Conservation (phyloP, 1,140 invertebrate species). For the Diachasma alloeum region DNA sequence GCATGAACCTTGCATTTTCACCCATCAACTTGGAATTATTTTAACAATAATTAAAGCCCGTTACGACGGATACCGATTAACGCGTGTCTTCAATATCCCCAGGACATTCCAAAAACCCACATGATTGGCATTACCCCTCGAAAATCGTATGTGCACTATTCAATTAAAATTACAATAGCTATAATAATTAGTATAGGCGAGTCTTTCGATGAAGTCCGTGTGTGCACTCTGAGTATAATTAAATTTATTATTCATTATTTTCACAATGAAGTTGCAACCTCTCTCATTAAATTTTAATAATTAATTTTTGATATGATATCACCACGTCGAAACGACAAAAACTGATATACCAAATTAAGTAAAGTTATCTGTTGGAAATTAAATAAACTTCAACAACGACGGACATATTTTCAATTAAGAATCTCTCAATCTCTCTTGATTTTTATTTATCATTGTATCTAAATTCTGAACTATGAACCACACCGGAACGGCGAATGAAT, state of each 20-base stretch:
- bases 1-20: background rate
- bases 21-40: background rate
- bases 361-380: background rate
- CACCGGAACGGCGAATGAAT: conserved; percentile 1
- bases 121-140: background rate
- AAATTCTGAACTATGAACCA: conserved; percentile 17
- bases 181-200: background rate
- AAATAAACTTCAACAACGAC: background rate
- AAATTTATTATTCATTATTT: background rate
- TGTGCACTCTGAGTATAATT: conserved; percentile 3
- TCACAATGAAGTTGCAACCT: conserved; percentile 8
- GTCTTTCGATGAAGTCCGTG: conserved; percentile 3
- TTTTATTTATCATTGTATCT: background rate
- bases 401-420: background rate
- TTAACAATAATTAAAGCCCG: conserved; percentile 26
- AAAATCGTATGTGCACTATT: background rate
- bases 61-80: conserved; percentile 21
- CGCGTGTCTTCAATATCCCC: background rate
- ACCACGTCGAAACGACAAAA: conserved; percentile 29
- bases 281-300: background rate
- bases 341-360: background rate
- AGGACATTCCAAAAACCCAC: background rate
- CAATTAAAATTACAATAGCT: background rate
- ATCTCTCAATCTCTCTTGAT: background rate
- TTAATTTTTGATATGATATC: conserved; percentile 31